A percentile compares a stretch with the other conserved stretches of the same genome.
These are phyloP conservation scores for Synergus itoensis DNA, from an alignment of 2,888 invertebrate genomes.

Conservation along the genomic window DNA sequence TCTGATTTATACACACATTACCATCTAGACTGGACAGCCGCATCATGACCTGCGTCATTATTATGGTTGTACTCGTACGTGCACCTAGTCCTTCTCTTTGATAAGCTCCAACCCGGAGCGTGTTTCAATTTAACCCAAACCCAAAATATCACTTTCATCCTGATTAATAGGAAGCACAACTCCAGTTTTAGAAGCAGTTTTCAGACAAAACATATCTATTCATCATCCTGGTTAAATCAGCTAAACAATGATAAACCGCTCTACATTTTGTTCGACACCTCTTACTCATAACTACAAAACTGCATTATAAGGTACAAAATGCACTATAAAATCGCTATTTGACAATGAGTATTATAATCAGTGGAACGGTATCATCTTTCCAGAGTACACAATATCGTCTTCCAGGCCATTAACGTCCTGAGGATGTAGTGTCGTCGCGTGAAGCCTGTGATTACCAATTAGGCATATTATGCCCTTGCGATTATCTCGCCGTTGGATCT, in stretches of 20 bases:
- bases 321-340: background rate
- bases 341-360: background rate
- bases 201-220: background rate
- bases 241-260: slow-evolving; percentile 2
- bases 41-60: slow-evolving; percentile 57
- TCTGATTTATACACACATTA: slow-evolving; percentile 67
- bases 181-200: slow-evolving; percentile 11
- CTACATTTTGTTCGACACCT: background rate
- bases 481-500: slow-evolving; percentile 63
- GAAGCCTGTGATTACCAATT: slow-evolving; percentile 66
- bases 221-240: background rate
- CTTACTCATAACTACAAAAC: background rate
- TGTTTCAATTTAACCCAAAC: slow-evolving; percentile 8
- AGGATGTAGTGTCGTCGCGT: slow-evolving; percentile 41
- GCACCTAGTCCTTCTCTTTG: slow-evolving; percentile 2
- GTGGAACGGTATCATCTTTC: background rate
- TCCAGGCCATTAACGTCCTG: background rate
- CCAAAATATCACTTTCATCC: slow-evolving; percentile 8
- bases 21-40: slow-evolving; percentile 58
- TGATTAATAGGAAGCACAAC: background rate
- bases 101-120: background rate
- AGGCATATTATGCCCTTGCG: slow-evolving; percentile 64
- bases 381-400: slow-evolving; percentile 2
- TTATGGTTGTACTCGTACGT: slow-evolving; percentile 45
- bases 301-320: background rate